These are phyloP conservation scores for Meriones unguiculatus DNA, from an alignment of 2,113 vertebrate species.

Conservation along the genomic window DNA sequence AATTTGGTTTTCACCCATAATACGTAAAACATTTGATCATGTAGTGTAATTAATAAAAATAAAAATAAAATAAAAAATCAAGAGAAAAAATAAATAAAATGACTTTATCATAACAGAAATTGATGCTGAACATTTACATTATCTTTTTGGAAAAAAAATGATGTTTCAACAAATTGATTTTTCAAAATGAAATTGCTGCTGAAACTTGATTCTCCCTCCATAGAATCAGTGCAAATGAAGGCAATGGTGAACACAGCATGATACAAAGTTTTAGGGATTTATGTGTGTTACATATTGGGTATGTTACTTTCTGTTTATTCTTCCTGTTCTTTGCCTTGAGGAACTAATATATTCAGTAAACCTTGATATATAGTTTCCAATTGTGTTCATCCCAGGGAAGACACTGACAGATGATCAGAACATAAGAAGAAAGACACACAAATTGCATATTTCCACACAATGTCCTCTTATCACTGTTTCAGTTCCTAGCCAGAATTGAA, in stretches of 20 bases:
- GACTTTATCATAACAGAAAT: not conserved
- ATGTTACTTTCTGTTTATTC: not conserved
- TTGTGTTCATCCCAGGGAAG: not conserved
- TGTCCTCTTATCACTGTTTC: rapidly evolving
- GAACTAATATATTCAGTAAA: not conserved
- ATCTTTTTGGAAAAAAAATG: not conserved
- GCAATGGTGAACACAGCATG: slow-evolving; percentile 46
- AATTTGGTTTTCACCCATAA: too few species aligned
- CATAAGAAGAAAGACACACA: not conserved
- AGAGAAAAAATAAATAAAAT: not conserved
- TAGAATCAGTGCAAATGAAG: slow-evolving; percentile 60
- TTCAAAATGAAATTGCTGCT: slow-evolving; percentile 22
- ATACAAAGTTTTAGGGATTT: slow-evolving; percentile 55
- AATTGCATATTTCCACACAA: not conserved
- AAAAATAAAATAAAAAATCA: too few species aligned
- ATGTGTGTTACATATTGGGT: not conserved
- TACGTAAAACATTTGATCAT: too few species aligned
- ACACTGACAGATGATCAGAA: not conserved
- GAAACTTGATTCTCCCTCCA: slow-evolving; percentile 21
- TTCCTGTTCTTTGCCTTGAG: not conserved
- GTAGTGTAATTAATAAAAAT: too few species aligned
- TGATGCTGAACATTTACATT: not conserved
- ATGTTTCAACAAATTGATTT: slow-evolving; percentile 11
- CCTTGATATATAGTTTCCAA: not conserved
- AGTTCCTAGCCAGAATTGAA: not conserved